Base-by-base conservation (phyloP, 2,113 vertebrate genomes). In the Cyphomyrus discorhynchus region DNA sequence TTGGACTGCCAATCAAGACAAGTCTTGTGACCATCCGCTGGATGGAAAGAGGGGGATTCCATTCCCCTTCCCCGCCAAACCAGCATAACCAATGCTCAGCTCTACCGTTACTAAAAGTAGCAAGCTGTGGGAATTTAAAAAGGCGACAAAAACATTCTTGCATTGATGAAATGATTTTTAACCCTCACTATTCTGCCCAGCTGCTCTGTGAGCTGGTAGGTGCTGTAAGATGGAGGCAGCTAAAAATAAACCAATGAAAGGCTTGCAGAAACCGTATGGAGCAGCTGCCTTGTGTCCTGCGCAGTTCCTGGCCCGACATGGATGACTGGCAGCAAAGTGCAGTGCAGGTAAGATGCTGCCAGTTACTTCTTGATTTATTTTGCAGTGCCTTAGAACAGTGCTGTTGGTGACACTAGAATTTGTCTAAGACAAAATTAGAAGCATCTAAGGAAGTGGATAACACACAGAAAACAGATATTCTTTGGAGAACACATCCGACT, bases 21-120 rank as follows among this genome's bases (percentile, higher is more conserved):
- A 91, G 88, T 89, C 89, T 91, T 91, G 90, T 90, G 90, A 85
- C 92, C 45, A 49, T 70, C 31, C 19, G 13, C 27, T 50, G 24
- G 17, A 46, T 47, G 45, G 9, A 27, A 47, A 47, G 13, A 46
- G 21, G 21, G 31, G 45, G 39, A 49, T 17, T 66, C 62, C 7
- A 27, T 1, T 1, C 70, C 35, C 70, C 70, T 77, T 77, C 62
- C 62, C n/a, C 3, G 3, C 62, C 62, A 70, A 80, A 42, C 31
- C 31, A 42, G 74, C 74, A 80, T 39, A 77, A 39, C 31, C 70
- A 35, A 15, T 77, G 70, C 31, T 39, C 70, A 77, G 31, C 31
- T 77, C 11, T 5, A 77, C 27, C 3, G 5, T 77, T 77, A 77
- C 70, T 35, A 77, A 35, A 39, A 77, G 70, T 17, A 39, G 70